Base-by-base conservation (phyloP, 1,140 invertebrate species). In the Belonocnema kinseyi region DNA sequence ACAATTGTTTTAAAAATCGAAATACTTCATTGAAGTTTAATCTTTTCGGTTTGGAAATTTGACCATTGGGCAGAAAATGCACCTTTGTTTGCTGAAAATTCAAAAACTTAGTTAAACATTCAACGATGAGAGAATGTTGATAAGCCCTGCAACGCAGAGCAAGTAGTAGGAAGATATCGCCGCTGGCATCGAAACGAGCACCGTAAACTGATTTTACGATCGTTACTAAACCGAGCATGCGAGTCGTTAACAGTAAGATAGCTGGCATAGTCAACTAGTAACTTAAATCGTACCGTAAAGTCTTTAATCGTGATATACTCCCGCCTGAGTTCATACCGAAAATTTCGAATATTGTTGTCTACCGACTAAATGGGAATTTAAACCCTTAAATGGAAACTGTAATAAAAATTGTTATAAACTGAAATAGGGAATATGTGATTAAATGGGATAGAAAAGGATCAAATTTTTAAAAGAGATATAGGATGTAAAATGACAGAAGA, bases 251-350 rank as follows among this genome's bases (percentile, higher is more conserved):
- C 61, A 66, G 61, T 66, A 66, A 66, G 61, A 66, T 66, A 66
- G 61, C 61, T 66, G 61, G 61, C 26, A 66, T 66, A 66, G 61
- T 66, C 26, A 66, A 66, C 61, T 66, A 66, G 61, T 66, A 66
- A 66, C 61, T 66, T 66, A 66, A 66, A 66, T 66, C 40, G 61
- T 66, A 66, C 61, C 61, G 61, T 66, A 66, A 66, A 66, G 61
- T 66, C 61, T 66, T 66, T 66, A 33, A 66, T 66, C 61, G 61
- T 66, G 61, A 66, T 40, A 66, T 66, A 66, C 33, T 66, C 40
- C 61, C 8, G 16, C 21, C 26, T 46, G 61, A 40, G 40, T 66
- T 8, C 61, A 16, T 16, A 21, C 26, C 61, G 21, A 40, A 40
- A 33, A 40, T 40, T n/a, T 16, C 14, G 13, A 40, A 66, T 66